Base-by-base conservation (phyloP, 2,797 vertebrate genomes). In the Rallus crepitans region DNA sequence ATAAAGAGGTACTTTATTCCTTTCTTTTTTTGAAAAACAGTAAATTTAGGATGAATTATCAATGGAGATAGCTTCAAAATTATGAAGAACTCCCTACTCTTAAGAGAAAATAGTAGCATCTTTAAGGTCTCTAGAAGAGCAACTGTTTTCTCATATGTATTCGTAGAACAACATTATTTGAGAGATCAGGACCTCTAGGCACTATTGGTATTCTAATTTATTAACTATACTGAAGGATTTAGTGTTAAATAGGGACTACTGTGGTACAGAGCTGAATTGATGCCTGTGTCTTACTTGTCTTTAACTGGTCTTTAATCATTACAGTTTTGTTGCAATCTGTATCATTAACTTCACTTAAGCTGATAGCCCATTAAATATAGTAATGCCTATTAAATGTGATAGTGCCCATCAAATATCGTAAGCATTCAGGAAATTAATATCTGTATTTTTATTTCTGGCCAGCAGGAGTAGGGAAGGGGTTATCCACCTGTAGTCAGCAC, bases 101-200 rank as follows among this genome's bases (percentile, higher is more conserved):
- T n/a, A 76, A 63, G 47, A 72, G n/a, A 64, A 78, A 79, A 50
- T 1, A 56, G n/a, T 17, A 73, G 14, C 5, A 73, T 85, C 21
- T 91, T 89, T 8, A 59, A 84, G 59, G 17, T 75, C 25, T 89
- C 25, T 45, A 70, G 64, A 76, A 57, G 33, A 70, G 15, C 24
- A 80, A 66, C 52, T 82, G 28, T 66, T 76, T 94, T 79, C 60
- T 89, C 86, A 45, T 61, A 84, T 83, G 92, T 79, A 35, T 77
- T 72, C 45, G 64, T 24, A 66, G 42, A 90, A 81, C 53, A 93
- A 2, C 71, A 81, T 65, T 14, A 66, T 95, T 80, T 85, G 53
- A 82, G n/a, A 76, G n/a, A 82, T 77, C 48, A 63, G 63, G 64
- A 82, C 82, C 60, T 66, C 28, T 77, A 87, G 84, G 73, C 47